phyloP scores from a whole-genome alignment of 2,113 vertebrate species.

The Salvator merianae region DNA sequence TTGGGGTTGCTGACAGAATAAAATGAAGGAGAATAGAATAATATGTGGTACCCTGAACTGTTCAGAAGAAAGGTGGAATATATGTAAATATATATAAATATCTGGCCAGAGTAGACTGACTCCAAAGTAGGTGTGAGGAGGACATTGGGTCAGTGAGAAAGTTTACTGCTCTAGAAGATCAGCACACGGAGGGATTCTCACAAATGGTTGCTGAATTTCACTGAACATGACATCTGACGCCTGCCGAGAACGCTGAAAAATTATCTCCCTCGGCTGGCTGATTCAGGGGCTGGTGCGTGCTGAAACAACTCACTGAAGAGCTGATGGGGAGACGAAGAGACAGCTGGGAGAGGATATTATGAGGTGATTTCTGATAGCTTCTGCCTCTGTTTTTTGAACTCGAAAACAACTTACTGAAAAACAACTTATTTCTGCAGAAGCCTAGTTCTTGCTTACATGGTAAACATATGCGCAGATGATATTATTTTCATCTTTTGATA shows the following conservation, averaged over 20 bases:
- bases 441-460: fast-evolving
- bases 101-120: too few species aligned
- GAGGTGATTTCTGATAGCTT: conserved; percentile 1
- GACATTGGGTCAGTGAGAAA: neutral
- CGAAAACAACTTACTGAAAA: neutral
- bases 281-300: fast-evolving
- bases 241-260: neutral
- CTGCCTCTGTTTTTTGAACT: neutral
- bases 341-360: neutral
- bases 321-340: conserved; percentile 1
- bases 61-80: too few species aligned
- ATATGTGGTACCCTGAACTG: too few species aligned
- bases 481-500: too few species aligned
- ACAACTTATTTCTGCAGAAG: neutral
- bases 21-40: too few species aligned
- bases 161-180: neutral
- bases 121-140: neutral
- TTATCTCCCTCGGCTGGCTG: neutral
- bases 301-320: neutral
- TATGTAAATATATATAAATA: too few species aligned
- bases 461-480: neutral
- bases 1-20: too few species aligned
- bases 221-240: neutral
- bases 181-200: neutral
- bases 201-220: conserved; percentile 25